Base-by-base conservation (phyloP, 2,888 invertebrate species). In the Acronicta aceris region DNA sequence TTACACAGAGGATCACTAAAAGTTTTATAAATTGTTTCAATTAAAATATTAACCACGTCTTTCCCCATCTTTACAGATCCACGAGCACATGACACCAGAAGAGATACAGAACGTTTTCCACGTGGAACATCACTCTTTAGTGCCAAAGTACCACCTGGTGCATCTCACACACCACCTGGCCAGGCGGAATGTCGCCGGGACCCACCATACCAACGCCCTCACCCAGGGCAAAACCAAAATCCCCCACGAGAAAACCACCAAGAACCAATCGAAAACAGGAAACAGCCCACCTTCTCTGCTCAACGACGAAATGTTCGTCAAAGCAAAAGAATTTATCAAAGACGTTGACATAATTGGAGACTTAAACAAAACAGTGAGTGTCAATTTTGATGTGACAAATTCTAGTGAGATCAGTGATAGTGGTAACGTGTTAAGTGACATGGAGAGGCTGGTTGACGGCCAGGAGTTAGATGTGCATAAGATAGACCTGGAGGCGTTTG, bases 131-230 rank as follows among this genome's bases (percentile, higher is more conserved):
- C 96, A 96, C 89, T 95, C 96, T 81, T 95, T 96, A 87, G 97
- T 98, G 82, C 98, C 98, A 70, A 95, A 97, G 78, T 98, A 98
- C 91, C 97, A 98, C 94, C 95, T 98, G 79, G 96, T 98, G 56
- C 96, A 97, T 74, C 95, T 98, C 71, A 95, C 96, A 59, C 97
- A 97, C 89, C 96, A 96, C 71, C 79, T 95, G 0, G 75, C 93
- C 8, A 84, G 95, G 77, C 87, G 95, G 83, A 90, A 95, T 78
- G 88, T 93, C 50, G 81, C 88, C n/a, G 78, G 85, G n/a, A 78
- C 82, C 43, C 91, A 92, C 66, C 69, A 81, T 13, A 58, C 76
- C 50, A 94, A 93, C 76, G 65, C 74, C 52, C 82, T 85, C 71
- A 74, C 75, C 51, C 73, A 73, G 43, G 84, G 80, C 66, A 80